Evolutionary conservation across 2,888 invertebrate genomes (phyloP), one percentile per base, ranked within the genome.

Genomic region (Orthosia cruda): DNA sequence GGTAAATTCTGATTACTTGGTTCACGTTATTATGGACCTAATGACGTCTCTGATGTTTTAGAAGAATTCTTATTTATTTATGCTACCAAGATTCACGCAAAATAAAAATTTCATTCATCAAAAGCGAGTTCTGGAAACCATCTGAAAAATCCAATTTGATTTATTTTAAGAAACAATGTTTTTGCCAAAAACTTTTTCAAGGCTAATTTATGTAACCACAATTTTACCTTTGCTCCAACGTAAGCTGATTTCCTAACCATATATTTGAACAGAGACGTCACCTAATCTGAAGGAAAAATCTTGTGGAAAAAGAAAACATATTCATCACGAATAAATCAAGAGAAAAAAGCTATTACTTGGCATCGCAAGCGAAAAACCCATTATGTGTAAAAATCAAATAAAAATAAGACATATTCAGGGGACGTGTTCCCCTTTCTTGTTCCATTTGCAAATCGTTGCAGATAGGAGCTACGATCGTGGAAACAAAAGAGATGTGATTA

Each of bases 351-450:
- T 73, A 74, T 81, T 81, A 77, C 72, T 69, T 68, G 63, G 64
- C 72, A 75, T 45, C 61, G 85, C 70, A 65, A 61, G 63, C 75
- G 57, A 81, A 82, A 82, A 82, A 77, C 71, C 77, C 76, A 84
- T 87, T 86, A 86, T 63, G 71, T 76, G 40, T 54, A 70, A 71
- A 86, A 80, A 81, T 76, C 72, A 71, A 79, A 80, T 80, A 75
- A 78, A 81, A 73, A 77, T 76, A 83, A 74, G 77, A 80, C 73
- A 76, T 65, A 57, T 80, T 68, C 80, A 11, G 49, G 63, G n/a
- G 18, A 67, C 69, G 52, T 64, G 72, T 71, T 86, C 59, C 63
- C 66, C 54, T 65, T 67, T 71, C 45, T 61, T 77, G 68, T 84
- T 76, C 59, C 52, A 75, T 74, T 83, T 76, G 62, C 67, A 58